Percentiles rank a stretch among this genome's conserved stretches.
Evolutionary conservation across 2,797 vertebrate species (phyloP).

Genomic region (Neoniphon sammara): DNA sequence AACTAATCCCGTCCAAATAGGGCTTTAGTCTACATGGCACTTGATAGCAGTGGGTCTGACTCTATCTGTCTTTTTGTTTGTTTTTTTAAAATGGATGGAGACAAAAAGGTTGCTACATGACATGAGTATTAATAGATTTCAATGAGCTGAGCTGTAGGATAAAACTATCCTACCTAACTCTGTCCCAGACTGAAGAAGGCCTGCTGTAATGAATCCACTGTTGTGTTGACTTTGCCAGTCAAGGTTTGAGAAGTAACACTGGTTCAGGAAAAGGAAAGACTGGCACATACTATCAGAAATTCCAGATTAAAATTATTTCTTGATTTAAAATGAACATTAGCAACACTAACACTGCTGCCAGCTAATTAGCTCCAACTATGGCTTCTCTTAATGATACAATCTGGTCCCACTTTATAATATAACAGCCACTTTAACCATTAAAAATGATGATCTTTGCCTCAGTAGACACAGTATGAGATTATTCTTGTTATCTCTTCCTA

Average conservation of each 20-base stretch:
- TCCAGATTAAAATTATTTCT: neutral
- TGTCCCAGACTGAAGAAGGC: neutral
- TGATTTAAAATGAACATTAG: neutral
- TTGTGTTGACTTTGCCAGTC: neutral
- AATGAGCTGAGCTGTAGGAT: neutral
- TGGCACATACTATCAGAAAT: neutral
- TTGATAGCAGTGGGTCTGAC: neutral
- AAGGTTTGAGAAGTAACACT: neutral
- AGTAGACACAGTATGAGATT: neutral
- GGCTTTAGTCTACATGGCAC: constrained; percentile 2
- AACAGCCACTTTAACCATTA: neutral
- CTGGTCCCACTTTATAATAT: neutral
- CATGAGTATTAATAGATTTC: constrained; percentile 1
- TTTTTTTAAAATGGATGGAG: neutral
- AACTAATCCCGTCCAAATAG: neutral
- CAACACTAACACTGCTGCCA: neutral
- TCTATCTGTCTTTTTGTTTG: neutral
- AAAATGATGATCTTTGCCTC: neutral
- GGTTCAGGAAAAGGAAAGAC: neutral
- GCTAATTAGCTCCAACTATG: neutral
- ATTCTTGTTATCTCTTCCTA: too few relatives aligned
- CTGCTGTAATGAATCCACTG: neutral
- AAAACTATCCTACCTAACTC: neutral
- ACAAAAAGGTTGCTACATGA: neutral
- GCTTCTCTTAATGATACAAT: neutral